Evolutionary conservation across 2,888 invertebrate genomes (phyloP).

Genomic region (Lepetodrilus schrolli): DNA sequence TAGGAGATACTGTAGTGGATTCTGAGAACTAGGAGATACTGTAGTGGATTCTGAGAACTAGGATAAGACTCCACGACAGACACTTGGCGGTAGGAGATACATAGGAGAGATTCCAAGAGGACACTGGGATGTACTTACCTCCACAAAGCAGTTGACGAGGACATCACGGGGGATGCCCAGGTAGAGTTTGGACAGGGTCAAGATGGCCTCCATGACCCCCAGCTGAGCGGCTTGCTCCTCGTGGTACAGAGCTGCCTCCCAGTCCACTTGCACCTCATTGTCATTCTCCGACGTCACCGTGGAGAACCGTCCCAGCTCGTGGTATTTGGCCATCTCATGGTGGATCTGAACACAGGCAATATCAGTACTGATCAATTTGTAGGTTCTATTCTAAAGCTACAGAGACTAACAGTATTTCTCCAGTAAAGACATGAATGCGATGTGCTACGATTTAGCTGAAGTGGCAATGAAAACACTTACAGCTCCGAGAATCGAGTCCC

Average conservation of each 20-base stretch:
- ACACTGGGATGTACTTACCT: constrained; percentile 51
- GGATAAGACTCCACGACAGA: too few relatives aligned
- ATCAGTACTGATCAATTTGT: too few relatives aligned
- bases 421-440: too few relatives aligned
- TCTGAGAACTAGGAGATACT: too few relatives aligned
- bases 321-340: constrained; percentile 78
- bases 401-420: too few relatives aligned
- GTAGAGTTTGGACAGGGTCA: constrained; percentile 77
- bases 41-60: too few relatives aligned
- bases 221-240: constrained; percentile 78
- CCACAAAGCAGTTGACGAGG: constrained; percentile 75
- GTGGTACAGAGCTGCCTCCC: constrained; percentile 78
- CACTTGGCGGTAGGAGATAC: not conserved
- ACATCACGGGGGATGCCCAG: constrained; percentile 77
- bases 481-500: constrained; percentile 77
- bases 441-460: too few relatives aligned
- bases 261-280: constrained; percentile 74
- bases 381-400: too few relatives aligned
- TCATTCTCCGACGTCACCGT: too few relatives aligned
- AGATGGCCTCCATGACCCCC: constrained; percentile 77
- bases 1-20: too few relatives aligned
- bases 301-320: constrained; percentile 78
- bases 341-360: constrained; percentile 74
- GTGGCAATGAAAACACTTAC: constrained; percentile 68
- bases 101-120: not conserved